Evolutionary conservation across 2,888 invertebrate genomes (phyloP).

Genomic region (Tenthredo amoena): DNA sequence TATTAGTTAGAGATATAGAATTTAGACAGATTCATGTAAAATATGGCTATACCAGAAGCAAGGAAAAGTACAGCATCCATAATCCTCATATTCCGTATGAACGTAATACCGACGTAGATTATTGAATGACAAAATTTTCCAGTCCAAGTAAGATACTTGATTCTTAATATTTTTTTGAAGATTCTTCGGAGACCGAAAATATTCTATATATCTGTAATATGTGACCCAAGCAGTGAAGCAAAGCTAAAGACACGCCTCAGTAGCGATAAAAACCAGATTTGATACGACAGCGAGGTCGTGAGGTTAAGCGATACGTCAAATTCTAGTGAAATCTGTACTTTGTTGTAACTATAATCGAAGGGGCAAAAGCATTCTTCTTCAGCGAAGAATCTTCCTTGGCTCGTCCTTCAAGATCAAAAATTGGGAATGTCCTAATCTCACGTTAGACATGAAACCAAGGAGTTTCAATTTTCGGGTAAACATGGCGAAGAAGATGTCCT

Average conservation of each 20-base stretch:
- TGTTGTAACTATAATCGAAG: background rate
- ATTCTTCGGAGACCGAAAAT: background rate
- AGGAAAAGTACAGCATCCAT: background rate
- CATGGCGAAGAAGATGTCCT: slow-evolving; percentile 18
- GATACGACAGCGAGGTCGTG: slow-evolving; percentile 16
- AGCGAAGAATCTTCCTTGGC: background rate
- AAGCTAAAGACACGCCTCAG: background rate
- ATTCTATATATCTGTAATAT: background rate
- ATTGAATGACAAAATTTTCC: background rate
- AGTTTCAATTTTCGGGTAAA: slow-evolving; percentile 12
- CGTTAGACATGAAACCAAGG: background rate
- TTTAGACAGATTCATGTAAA: background rate
- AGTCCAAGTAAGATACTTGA: background rate
- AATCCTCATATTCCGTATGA: background rate
- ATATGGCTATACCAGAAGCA: background rate
- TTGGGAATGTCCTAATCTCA: background rate
- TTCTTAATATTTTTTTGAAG: background rate
- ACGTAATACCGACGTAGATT: background rate
- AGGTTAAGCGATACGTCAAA: slow-evolving; percentile 17
- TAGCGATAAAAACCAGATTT: background rate
- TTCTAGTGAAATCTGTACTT: background rate
- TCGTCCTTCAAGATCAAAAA: slow-evolving; percentile 8
- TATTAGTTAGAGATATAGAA: background rate
- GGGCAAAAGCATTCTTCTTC: background rate
- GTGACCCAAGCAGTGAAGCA: background rate